These are phyloP conservation scores for Caenorhabditis wallacei DNA, from an alignment of 2,888 invertebrate genomes.

Conservation along the genomic window DNA sequence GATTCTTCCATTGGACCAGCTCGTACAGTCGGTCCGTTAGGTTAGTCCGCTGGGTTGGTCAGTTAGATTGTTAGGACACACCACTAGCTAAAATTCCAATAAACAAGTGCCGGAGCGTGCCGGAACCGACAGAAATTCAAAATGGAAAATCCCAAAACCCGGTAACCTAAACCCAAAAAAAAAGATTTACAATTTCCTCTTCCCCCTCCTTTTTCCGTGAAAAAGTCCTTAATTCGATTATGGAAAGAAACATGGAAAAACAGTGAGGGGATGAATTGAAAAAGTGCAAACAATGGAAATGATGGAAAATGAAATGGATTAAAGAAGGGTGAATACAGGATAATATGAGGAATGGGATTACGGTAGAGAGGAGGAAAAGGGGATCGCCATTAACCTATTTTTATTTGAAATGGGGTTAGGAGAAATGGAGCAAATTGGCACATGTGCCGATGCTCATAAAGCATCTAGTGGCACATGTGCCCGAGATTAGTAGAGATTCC, in stretches of 20 bases:
- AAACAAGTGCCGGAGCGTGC: neutral
- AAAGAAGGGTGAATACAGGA: constrained; percentile 1
- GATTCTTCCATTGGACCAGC: too few species aligned
- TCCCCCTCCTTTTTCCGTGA: neutral
- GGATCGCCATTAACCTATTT: constrained; percentile 36
- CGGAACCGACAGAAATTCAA: neutral
- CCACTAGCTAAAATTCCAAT: too few species aligned
- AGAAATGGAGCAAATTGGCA: neutral
- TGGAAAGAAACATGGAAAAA: constrained; percentile 1
- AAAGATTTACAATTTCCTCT: neutral
- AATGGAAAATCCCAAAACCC: neutral
- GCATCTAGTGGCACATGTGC: too few species aligned
- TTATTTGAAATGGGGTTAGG: neutral
- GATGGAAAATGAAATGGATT: constrained; percentile 24
- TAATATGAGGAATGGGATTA: constrained; percentile 34
- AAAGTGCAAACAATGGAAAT: constrained; percentile 40
- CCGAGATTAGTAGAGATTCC: too few species aligned
- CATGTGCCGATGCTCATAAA: too few species aligned
- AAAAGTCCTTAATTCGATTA: constrained; percentile 43
- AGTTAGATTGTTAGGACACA: too few species aligned
- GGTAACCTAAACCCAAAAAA: neutral
- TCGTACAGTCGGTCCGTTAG: too few species aligned
- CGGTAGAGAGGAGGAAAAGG: constrained; percentile 24
- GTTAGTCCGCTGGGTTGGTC: too few species aligned
- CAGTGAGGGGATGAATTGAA: neutral